phyloP scores from a whole-genome alignment of 1,140 invertebrate species.

The Pseudomyrmex gracilis region DNA sequence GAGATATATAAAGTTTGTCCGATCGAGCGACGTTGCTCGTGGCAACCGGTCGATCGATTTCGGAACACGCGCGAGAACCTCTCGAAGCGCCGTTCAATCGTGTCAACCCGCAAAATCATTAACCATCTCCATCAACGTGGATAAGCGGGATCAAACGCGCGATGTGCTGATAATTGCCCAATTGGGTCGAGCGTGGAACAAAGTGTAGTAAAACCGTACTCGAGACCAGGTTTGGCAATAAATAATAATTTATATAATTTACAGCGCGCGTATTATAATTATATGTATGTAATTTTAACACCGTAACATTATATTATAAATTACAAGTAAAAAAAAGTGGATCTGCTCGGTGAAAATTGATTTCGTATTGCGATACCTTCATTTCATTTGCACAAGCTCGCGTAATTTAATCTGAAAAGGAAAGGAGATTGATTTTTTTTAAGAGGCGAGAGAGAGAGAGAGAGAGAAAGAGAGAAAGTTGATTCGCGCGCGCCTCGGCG shows the following conservation, averaged over 20 bases:
- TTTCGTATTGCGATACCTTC: background rate
- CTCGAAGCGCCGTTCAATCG: slow-evolving; percentile 19
- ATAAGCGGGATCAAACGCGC: background rate
- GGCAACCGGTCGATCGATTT: slow-evolving; percentile 49
- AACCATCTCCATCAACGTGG: slow-evolving; percentile 15
- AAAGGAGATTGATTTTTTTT: background rate
- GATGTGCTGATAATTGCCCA: background rate
- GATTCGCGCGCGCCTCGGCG: background rate
- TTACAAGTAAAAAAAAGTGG: background rate
- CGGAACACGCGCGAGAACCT: slow-evolving; percentile 34
- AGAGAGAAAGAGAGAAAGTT: background rate
- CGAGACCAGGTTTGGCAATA: background rate
- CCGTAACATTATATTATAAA: too few relatives aligned
- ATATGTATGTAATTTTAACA: too few relatives aligned
- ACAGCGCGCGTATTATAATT: too few relatives aligned
- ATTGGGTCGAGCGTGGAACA: background rate
- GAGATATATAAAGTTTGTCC: slow-evolving; percentile 17
- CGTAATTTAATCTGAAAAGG: slow-evolving; percentile 5
- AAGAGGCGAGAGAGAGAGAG: too few relatives aligned
- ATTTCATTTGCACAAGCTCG: background rate
- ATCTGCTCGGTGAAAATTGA: too few relatives aligned
- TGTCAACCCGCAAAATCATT: slow-evolving; percentile 51
- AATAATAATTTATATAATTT: too few relatives aligned
- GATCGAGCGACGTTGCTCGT: slow-evolving; percentile 47
- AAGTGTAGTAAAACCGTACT: background rate